Evolutionary conservation across 2,797 vertebrate genomes (phyloP), one percentile per base, ranked within the genome.

Genomic region (Scarus forsteni): DNA sequence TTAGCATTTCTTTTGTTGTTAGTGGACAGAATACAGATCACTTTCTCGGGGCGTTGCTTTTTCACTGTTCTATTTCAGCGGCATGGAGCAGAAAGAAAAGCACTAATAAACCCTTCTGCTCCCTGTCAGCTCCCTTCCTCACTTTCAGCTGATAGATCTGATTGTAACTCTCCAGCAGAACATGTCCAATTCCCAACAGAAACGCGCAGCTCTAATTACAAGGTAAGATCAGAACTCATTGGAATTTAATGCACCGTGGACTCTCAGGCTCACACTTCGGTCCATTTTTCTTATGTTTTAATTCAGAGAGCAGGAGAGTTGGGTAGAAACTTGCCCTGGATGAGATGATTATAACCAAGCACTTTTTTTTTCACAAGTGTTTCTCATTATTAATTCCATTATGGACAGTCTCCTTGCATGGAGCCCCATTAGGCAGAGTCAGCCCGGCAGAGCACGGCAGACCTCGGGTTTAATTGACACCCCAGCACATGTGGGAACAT

Each of bases 351-450:
- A 83, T 79, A 77, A 67, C 73, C 2, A 51, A 63, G 54, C 38
- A 52, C 73, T 16, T 27, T 27, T 82, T 67, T 73, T 42, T 73
- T 38, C 35, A 3, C 66, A 48, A 58, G 57, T 50, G 53, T 14
- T 58, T 63, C 80, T 87, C 83, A 85, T 91, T 86, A 90, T 77
- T 82, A 88, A 88, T 91, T 86, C 85, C 81, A 88, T 91, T 88
- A 89, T 67, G 60, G 68, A 70, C 55, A 27, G 70, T 73, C 55
- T 88, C 81, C 70, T 72, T 68, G 54, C 75, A 66, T 48, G 56
- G 69, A 74, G 73, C 69, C 80, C 86, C 79, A 84, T 87, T 85
- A 85, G 75, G 75, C 61, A 8, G 75, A 77, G 64, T 50, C 73
- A 55, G 70, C 63, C 63, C 27, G 43, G 75, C 27, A 40, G 79